phyloP scores from a whole-genome alignment of 2,888 invertebrate species.

The Melolontha melolontha region DNA sequence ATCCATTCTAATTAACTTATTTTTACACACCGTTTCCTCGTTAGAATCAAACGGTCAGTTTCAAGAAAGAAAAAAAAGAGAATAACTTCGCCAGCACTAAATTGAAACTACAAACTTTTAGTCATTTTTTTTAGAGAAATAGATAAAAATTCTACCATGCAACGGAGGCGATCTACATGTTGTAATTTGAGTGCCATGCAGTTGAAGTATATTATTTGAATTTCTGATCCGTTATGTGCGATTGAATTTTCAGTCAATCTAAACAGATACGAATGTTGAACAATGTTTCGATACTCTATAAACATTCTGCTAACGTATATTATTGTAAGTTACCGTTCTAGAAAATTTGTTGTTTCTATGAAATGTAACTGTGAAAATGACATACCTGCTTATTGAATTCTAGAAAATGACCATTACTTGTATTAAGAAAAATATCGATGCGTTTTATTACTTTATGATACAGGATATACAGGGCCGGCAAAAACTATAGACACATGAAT shows the following conservation, averaged over 20 bases:
- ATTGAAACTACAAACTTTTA: neutral
- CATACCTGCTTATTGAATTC: too few relatives aligned
- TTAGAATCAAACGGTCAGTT: neutral
- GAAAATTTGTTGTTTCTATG: conserved; percentile 6
- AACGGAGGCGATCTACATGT: conserved; percentile 1
- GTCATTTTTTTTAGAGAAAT: neutral
- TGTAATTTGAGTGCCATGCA: conserved; percentile 2
- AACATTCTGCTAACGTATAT: neutral
- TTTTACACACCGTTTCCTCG: neutral
- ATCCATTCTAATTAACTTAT: conserved; percentile 1
- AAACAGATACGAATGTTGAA: neutral
- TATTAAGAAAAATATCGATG: too few relatives aligned
- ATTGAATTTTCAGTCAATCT: conserved; percentile 5
- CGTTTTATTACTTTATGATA: too few relatives aligned
- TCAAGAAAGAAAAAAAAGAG: neutral
- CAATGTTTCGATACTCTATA: neutral
- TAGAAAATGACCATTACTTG: too few relatives aligned
- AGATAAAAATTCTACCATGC: neutral
- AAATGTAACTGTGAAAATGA: conserved; percentile 4
- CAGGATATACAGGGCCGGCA: too few relatives aligned
- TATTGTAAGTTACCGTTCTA: conserved; percentile 6
- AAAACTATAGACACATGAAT: too few relatives aligned
- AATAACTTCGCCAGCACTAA: neutral
- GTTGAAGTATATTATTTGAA: neutral
- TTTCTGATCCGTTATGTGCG: neutral